Evolutionary conservation across 2,888 invertebrate genomes (phyloP).

Genomic region (Anoplius nigerrimus): DNA sequence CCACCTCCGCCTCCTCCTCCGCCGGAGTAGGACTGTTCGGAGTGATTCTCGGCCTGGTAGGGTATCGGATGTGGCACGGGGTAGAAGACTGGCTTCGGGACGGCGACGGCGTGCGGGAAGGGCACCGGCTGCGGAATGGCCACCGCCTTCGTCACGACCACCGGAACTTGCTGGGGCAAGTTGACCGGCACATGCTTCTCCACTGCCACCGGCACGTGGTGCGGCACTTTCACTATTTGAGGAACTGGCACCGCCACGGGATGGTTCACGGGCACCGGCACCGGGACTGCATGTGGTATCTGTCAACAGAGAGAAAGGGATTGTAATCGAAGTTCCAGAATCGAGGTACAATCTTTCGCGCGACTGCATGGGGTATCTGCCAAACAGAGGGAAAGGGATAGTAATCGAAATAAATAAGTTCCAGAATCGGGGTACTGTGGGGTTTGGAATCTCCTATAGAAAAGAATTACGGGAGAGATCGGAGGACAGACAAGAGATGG

Average conservation of each 20-base stretch:
- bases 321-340: no score
- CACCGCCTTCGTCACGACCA: conserved; percentile 67
- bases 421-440: no score
- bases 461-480: no score
- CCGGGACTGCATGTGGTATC: conserved; percentile 71
- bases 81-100: conserved; percentile 65
- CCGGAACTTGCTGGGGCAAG: conserved; percentile 69
- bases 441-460: no score
- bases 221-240: conserved; percentile 72
- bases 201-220: conserved; percentile 69
- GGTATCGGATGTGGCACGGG: conserved; percentile 61
- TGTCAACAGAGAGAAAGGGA: conserved; percentile 29
- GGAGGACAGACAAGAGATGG: no score
- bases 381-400: no score
- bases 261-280: conserved; percentile 72
- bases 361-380: no score
- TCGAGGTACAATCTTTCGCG: no score
- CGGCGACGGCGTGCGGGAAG: conserved; percentile 65
- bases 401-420: no score
- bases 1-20: conserved; percentile 24
- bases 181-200: conserved; percentile 66
- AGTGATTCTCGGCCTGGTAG: conserved; percentile 23
- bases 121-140: conserved; percentile 68
- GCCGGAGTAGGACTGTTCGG: neutral
- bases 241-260: conserved; percentile 71